Conservation (phyloP, 1,140 invertebrate genomes). For the Papilio aristodemus region DNA sequence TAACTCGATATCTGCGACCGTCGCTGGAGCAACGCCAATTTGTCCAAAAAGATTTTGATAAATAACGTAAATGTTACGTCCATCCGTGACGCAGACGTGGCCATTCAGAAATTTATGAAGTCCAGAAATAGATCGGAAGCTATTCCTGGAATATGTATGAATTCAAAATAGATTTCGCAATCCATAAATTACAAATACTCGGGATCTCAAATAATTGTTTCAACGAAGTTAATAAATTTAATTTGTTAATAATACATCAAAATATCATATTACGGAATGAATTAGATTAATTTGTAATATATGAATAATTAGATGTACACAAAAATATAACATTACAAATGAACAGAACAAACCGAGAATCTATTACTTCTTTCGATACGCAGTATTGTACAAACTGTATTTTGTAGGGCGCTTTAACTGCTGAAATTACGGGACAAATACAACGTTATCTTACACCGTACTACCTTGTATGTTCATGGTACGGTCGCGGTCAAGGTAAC, state of each 20-base stretch:
- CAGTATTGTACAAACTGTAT: background rate
- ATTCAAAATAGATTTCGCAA: slow-evolving; percentile 6
- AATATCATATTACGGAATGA: no score
- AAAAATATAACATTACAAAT: no score
- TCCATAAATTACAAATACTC: background rate
- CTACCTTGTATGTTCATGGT: slow-evolving; percentile 1
- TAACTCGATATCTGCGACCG: slow-evolving; percentile 56
- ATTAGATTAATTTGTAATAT: no score
- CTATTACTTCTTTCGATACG: background rate
- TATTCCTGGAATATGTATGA: slow-evolving; percentile 7
- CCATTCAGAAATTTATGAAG: slow-evolving; percentile 18
- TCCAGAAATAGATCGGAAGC: background rate
- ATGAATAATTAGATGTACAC: no score
- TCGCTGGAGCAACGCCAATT: slow-evolving; percentile 60
- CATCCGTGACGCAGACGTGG: slow-evolving; percentile 8
- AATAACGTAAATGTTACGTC: slow-evolving; percentile 31
- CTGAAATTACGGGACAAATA: background rate
- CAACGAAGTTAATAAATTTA: no score
- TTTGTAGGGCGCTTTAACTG: background rate
- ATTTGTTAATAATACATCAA: no score
- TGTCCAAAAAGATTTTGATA: slow-evolving; percentile 56
- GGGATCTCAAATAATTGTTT: background rate
- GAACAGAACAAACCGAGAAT: background rate
- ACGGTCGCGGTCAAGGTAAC: slow-evolving; percentile 14
- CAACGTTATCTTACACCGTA: slow-evolving; percentile 3